These are phyloP conservation scores for Chironomus tepperi DNA, from an alignment of 1,140 invertebrate genomes.

Conservation along the genomic window DNA sequence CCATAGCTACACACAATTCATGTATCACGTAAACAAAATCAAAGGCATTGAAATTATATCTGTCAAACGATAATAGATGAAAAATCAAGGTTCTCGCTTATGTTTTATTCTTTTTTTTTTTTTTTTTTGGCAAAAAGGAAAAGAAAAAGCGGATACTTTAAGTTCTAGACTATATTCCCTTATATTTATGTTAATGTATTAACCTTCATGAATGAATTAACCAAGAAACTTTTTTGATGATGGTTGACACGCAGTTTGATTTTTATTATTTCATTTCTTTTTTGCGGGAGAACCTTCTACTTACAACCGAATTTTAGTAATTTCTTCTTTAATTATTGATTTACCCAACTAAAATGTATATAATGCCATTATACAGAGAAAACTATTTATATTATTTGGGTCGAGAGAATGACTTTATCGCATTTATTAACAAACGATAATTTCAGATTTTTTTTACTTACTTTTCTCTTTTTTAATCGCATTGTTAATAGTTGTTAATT, in stretches of 20 bases:
- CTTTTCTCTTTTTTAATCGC: not conserved
- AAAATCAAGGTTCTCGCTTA: not conserved
- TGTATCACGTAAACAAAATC: not conserved
- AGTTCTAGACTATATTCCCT: not conserved
- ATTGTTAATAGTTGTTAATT: not conserved
- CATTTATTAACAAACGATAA: not conserved
- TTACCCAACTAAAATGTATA: not conserved
- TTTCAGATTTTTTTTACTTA: not conserved
- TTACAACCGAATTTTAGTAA: not conserved
- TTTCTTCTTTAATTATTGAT: slow-evolving; percentile 9
- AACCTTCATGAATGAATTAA: slow-evolving; percentile 21
- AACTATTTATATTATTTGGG: slow-evolving; percentile 10
- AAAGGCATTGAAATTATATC: slow-evolving; percentile 19
- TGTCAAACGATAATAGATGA: not conserved
- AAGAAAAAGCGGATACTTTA: not conserved
- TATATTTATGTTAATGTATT: not conserved
- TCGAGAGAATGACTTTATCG: slow-evolving; percentile 1
- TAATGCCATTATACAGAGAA: not conserved
- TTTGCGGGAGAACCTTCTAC: not conserved
- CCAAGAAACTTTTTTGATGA: not conserved
- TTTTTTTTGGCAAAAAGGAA: too few relatives aligned
- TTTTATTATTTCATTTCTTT: not conserved
- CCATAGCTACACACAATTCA: not conserved
- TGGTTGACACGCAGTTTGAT: slow-evolving; percentile 17
- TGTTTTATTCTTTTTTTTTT: not conserved